Base-by-base conservation (phyloP, 2,888 invertebrate genomes). In the Crepidodera aurea region DNA sequence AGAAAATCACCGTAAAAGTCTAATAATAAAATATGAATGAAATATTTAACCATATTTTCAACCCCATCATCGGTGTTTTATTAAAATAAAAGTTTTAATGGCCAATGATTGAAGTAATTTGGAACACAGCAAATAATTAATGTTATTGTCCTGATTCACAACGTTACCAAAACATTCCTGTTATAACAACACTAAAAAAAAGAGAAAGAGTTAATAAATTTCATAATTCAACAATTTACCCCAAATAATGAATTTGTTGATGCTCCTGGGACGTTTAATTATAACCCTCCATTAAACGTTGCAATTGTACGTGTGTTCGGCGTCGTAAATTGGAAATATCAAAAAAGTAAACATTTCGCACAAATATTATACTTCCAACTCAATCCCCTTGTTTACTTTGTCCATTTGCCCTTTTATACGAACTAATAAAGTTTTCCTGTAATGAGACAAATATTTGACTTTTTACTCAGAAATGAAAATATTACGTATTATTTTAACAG, bases 291-390 rank as follows among this genome's bases (percentile, higher is more conserved):
- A 12, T n/a, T 6, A 22, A 1, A 44, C 19, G 6, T n/a, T 22
- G n/a, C 22, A 22, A 5, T 4, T 44, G 42, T 42, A 42, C 42
- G 22, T 25, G 10, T 44, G 22, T 44, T 19, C 15, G 22, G 22
- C 6, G 22, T 25, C 44, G n/a, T 25, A 44, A 44, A 44, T 44
- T 44, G 37, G 56, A 56, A 56, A 56, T 56, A 56, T 56, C 56
- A 46, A 56, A 56, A 56, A 27, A 25, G 53, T 12, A 53, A 53
- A 53, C 53, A 53, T 3, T 27, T 27, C 39, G 46, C 22, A 25
- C 56, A 55, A 55, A 55, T 15, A 53, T 48, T 25, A 13, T 32
- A 50, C 50, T 27, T 50, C 15, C 22, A n/a, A 12, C 18, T 29
- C 18, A 34, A 39, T 19, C 44, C 39, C 56, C 18, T 15, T 46